Evolutionary conservation across 2,888 invertebrate genomes (phyloP).

Genomic region (Papilio protenor): DNA sequence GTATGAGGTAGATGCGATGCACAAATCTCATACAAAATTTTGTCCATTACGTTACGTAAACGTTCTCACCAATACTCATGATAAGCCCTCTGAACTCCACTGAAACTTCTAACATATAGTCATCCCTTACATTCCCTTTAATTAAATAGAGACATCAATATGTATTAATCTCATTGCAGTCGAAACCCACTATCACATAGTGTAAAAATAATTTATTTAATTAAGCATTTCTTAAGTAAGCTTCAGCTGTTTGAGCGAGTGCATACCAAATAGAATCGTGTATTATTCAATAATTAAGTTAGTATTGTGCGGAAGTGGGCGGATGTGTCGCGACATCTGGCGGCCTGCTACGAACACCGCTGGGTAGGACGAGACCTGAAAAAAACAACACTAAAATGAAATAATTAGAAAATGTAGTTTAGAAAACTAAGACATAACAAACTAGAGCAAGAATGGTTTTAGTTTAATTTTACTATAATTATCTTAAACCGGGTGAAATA

Average conservation of each 20-base stretch:
- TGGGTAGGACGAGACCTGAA: slow-evolving; percentile 75
- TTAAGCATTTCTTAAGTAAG: neutral
- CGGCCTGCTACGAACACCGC: slow-evolving; percentile 75
- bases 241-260: slow-evolving; percentile 36
- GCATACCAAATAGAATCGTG: slow-evolving; percentile 8
- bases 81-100: too few relatives aligned
- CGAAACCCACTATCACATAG: neutral
- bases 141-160: neutral
- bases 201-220: neutral
- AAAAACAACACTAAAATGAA: slow-evolving; percentile 45
- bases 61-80: too few relatives aligned
- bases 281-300: slow-evolving; percentile 38
- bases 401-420: neutral
- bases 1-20: too few relatives aligned
- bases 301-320: slow-evolving; percentile 60
- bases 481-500: too few relatives aligned
- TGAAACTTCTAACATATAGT: neutral
- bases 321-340: slow-evolving; percentile 59
- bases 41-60: too few relatives aligned
- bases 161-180: neutral
- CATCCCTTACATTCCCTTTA: too few relatives aligned
- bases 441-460: too few relatives aligned
- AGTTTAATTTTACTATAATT: too few relatives aligned
- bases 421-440: neutral
- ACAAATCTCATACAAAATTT: too few relatives aligned